Base-by-base conservation (phyloP, 2,888 invertebrate genomes). In the Pristionchus exspectatus region DNA sequence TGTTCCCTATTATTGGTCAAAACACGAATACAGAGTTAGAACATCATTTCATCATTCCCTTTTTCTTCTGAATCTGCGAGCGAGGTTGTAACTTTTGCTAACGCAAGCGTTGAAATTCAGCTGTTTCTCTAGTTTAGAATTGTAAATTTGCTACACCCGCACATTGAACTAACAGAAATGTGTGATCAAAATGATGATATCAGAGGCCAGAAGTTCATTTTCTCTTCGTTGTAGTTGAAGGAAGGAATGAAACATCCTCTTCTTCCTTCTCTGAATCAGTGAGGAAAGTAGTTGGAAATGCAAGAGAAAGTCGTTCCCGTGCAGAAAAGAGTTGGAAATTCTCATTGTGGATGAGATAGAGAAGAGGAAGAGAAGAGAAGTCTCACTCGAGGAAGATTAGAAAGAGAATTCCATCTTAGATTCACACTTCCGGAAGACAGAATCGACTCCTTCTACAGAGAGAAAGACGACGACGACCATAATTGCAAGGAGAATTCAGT, bases 271-370 rank as follows among this genome's bases (percentile, higher is more conserved):
- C 12, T 14, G 77, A 77, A 50, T 77, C 77, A 77, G 50, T 5
- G 77, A 44, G 33, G 50, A 77, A 69, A 77, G 77, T 77, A 44
- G 44, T 77, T 77, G 77, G 77, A 77, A 77, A 77, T 77, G 77
- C 77, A 77, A 77, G 44, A 9, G 77, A 72, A 33, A 77, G 50
- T 77, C 77, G 77, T 44, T 9, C 21, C 4, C 16, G 33, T 74
- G 74, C 74, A 74, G 74, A 33, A 30, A 27, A 74, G 74, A 74
- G 38, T 24, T 44, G 44, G 44, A 33, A 77, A 77, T 44, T 77
- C 21, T 74, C 69, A 30, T 63, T 63, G 44, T n/a, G 14, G 21
- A 38, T 33, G 77, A 38, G 77, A 77, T n/a, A 44, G 77, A 77
- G n/a, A 21, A 21, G 44, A 77, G 24, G 44, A 77, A 77, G n/a